Evolutionary conservation across 2,113 vertebrate genomes (phyloP).

Genomic region (Scolopax mira): DNA sequence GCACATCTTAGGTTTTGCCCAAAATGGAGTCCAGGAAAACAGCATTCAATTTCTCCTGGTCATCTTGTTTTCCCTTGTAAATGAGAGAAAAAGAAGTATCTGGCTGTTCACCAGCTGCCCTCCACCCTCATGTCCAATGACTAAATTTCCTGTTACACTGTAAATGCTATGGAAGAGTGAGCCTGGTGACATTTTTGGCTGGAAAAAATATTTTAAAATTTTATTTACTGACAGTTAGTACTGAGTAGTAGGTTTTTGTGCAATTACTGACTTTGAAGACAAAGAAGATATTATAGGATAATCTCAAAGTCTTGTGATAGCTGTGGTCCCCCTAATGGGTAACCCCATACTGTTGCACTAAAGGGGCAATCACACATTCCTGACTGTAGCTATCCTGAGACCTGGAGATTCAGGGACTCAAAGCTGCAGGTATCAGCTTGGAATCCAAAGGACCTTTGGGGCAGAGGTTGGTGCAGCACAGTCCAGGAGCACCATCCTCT

Average conservation of each 20-base stretch:
- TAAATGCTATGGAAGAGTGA: conserved; percentile 20
- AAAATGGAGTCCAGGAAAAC: not conserved
- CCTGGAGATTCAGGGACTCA: not conserved
- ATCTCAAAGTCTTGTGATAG: not conserved
- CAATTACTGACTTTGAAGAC: not conserved
- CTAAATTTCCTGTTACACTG: conserved; percentile 38
- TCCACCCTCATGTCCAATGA: conserved; percentile 48
- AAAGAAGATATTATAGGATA: not conserved
- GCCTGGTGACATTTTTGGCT: not conserved
- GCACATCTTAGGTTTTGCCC: not conserved
- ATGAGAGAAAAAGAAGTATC: not conserved
- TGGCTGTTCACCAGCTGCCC: not conserved
- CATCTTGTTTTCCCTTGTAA: conserved; percentile 8
- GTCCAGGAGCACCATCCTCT: not conserved
- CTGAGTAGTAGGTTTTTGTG: not conserved
- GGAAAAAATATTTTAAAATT: not conserved
- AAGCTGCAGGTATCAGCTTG: not conserved
- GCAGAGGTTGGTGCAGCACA: not conserved
- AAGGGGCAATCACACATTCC: not conserved
- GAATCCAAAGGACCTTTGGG: not conserved
- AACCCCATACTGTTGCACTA: not conserved
- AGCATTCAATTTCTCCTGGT: not conserved
- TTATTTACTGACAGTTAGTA: not conserved
- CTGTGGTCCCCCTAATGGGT: not conserved
- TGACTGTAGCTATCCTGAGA: not conserved